Percentiles rank a stretch among this genome's conserved stretches.
Evolutionary conservation across 35 echinoderm and acorn worm species (phyloP).

Genomic region (Chiridota heheva): DNA sequence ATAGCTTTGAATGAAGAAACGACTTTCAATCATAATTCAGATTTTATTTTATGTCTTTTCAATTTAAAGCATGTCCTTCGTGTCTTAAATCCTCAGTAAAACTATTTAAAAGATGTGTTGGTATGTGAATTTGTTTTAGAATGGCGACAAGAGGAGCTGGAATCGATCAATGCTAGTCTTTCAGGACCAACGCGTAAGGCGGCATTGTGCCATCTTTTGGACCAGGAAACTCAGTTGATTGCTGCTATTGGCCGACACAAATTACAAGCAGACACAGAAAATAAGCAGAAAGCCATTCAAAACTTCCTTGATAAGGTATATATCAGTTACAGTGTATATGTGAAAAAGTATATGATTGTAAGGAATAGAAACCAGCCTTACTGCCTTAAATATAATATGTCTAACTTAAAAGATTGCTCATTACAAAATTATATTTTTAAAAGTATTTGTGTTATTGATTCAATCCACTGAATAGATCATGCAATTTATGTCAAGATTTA

Average conservation of each 20-base stretch:
- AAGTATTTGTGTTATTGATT: no score
- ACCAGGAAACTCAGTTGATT: slow-evolving; percentile 97
- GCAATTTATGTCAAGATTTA: no score
- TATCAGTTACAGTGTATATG: not conserved
- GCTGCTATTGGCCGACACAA: slow-evolving; percentile 94
- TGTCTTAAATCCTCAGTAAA: not conserved
- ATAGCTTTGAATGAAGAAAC: no score
- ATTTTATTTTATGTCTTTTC: not conserved
- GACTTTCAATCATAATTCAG: no score
- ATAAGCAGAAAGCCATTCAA: slow-evolving; percentile 86
- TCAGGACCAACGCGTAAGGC: slow-evolving; percentile 88
- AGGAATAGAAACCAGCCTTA: not conserved
- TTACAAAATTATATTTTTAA: no score
- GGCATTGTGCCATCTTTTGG: slow-evolving; percentile 91
- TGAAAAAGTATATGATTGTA: not conserved
- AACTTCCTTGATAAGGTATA: slow-evolving; percentile 94
- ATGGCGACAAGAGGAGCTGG: slow-evolving; percentile 90
- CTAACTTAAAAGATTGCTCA: not conserved
- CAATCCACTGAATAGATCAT: no score
- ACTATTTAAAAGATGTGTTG: not conserved
- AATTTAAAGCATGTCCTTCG: not conserved
- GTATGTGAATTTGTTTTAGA: slow-evolving; percentile 62
- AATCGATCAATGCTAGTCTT: slow-evolving; percentile 63
- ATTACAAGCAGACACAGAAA: slow-evolving; percentile 73
- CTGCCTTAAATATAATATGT: not conserved